Percentiles rank a stretch among this genome's conserved stretches.
Conservation (phyloP, 2,113 vertebrate genomes). For the Lophotis ruficrista region DNA sequence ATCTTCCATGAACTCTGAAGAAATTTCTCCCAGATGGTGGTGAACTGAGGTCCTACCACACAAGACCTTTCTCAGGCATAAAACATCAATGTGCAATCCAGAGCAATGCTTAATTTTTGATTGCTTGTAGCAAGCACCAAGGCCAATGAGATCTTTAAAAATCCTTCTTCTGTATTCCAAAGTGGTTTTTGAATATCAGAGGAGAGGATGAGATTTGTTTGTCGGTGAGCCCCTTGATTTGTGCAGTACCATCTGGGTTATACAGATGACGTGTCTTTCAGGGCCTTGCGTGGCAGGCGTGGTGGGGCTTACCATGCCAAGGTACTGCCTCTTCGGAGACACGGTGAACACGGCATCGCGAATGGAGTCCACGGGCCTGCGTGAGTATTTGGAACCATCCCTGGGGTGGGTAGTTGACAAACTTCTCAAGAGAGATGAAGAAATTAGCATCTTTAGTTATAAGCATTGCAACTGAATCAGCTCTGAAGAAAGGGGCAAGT, state of each 20-base stretch:
- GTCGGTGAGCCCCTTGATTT: no score
- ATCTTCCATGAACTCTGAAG: not conserved
- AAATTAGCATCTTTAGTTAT: not conserved
- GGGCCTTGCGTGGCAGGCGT: slow-evolving; percentile 89
- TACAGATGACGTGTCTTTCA: not conserved
- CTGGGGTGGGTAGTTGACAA: not conserved
- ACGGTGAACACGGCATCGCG: slow-evolving; percentile 90
- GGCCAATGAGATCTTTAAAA: not conserved
- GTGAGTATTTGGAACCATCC: slow-evolving; percentile 67
- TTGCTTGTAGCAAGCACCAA: not conserved
- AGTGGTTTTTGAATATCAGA: not conserved
- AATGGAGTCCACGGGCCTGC: slow-evolving; percentile 93
- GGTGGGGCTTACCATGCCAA: slow-evolving; percentile 91
- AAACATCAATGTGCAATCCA: not conserved
- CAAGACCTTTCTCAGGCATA: not conserved
- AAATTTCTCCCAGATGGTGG: not conserved
- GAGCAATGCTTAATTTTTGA: not conserved
- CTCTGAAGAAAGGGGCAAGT: not conserved
- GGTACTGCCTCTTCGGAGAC: slow-evolving; percentile 94
- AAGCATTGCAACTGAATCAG: not conserved
- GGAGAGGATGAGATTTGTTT: not conserved
- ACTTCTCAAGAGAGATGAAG: not conserved
- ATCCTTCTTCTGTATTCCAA: not conserved
- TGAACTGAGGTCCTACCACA: not conserved
- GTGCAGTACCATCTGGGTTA: not conserved